Conservation (phyloP, 2,797 vertebrate genomes). For the Serranus cabrilla region DNA sequence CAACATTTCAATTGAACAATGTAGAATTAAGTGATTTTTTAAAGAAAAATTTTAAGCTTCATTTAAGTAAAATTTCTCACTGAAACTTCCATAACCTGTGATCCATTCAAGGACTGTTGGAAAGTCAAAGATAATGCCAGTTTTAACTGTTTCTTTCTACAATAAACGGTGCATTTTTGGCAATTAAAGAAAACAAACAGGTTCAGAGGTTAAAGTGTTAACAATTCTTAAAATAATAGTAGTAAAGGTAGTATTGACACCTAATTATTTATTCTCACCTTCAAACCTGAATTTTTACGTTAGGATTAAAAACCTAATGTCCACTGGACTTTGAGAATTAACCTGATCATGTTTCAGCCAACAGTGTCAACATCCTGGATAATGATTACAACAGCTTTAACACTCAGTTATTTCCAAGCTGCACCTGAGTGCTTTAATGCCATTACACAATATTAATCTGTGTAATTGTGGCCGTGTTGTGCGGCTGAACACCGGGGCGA, state of each 20-base stretch:
- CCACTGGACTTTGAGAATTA: conserved; percentile 8
- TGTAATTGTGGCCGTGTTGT: conserved; percentile 53
- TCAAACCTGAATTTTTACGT: neutral
- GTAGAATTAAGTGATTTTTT: too few relatives aligned
- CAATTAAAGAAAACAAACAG: too few relatives aligned
- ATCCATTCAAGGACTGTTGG: too few relatives aligned
- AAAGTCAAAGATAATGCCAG: too few relatives aligned
- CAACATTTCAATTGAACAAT: too few relatives aligned
- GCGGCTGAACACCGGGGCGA: conserved; percentile 28
- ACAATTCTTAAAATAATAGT: neutral
- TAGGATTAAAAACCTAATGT: neutral
- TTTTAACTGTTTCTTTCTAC: too few relatives aligned
- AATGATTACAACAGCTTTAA: conserved; percentile 36
- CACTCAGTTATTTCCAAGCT: conserved; percentile 34
- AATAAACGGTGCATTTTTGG: too few relatives aligned
- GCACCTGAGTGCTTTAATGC: conserved; percentile 45
- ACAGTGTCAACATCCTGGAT: conserved; percentile 26
- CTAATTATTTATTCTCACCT: neutral
- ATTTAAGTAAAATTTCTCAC: too few relatives aligned
- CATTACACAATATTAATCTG: conserved; percentile 49
- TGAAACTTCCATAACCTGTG: too few relatives aligned
- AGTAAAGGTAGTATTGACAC: neutral
- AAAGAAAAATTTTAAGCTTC: too few relatives aligned
- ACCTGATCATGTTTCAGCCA: conserved; percentile 11
- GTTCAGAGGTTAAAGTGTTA: too few relatives aligned